Base-by-base conservation (phyloP, 2,797 vertebrate species). In the Catamblyrhynchus diadema region DNA sequence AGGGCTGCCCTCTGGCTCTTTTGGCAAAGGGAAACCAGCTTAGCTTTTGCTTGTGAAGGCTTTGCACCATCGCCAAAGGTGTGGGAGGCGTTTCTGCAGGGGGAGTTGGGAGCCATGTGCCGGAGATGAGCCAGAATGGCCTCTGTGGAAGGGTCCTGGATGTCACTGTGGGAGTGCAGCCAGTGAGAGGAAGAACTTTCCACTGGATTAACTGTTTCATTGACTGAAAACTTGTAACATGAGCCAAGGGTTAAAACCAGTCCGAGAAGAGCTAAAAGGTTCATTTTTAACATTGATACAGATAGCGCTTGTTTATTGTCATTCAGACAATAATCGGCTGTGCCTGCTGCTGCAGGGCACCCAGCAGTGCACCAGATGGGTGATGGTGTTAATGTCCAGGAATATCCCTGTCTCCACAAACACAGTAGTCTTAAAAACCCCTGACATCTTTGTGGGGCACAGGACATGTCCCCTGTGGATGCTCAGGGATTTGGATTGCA, bases 381-480 rank as follows among this genome's bases (percentile, higher is more conserved):
- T 50, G 2, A 13, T 9, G 47, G 32, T 25, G 25, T 21, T 10
- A 21, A 42, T 32, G 22, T 8, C 62, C 39, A 50, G 81, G 53
- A 57, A 5, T 5, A 4, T 23, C 50, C 32, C 47, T 42, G 8
- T 88, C 44, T 57, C 32, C 51, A 21, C 8, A 19, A 50, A 22
- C 1, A 32, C 27, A 28, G 27, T 20, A 22, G 12, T n/a, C 54
- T 54, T 50, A 33, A 57, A 47, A 69, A 12, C 6, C n/a, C 16
- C 10, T 20, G 21, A 3, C 3, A 0, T 67, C 66, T 54, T 51
- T 13, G 1, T 42, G 70, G 54, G 67, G 13, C 14, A 72, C 42
- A 12, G 45, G 70, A 45, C 6, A 1, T 23, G 12, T 28, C 16
- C 37, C 14, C 6, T 0, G 1, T 16, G 22, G 22, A 2, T 1